These are phyloP conservation scores for Anodontia alba DNA, from an alignment of 2,888 invertebrate species.

Conservation along the genomic window DNA sequence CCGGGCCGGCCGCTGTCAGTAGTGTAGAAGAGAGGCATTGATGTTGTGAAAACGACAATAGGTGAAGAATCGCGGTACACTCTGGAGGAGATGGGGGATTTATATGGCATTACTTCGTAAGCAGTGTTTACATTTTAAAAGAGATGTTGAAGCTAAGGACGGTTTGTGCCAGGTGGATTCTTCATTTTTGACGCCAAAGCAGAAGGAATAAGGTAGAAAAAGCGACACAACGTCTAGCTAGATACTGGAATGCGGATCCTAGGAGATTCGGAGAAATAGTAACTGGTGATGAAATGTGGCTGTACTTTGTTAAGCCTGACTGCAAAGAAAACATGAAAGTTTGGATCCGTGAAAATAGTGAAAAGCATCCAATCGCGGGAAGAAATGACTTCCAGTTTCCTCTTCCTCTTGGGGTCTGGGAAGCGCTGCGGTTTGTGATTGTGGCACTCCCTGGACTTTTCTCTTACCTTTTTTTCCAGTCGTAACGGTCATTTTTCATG, in stretches of 20 bases:
- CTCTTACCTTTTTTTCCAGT: too few relatives aligned
- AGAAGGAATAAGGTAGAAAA: not conserved
- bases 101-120: not conserved
- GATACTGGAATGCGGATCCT: not conserved
- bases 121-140: not conserved
- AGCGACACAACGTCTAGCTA: slow-evolving; percentile 8
- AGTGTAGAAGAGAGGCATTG: not conserved
- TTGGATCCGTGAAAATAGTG: not conserved
- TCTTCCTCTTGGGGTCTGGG: too few relatives aligned
- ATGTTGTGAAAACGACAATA: slow-evolving; percentile 3
- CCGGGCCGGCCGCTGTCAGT: not conserved
- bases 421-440: too few relatives aligned
- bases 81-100: slow-evolving; percentile 2
- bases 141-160: not conserved
- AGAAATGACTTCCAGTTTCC: not conserved
- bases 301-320: slow-evolving; percentile 15
- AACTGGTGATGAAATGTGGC: slow-evolving; percentile 18
- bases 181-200: not conserved
- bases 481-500: not conserved
- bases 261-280: not conserved
- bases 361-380: not conserved
- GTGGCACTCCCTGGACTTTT: too few relatives aligned
- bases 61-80: slow-evolving; percentile 1
- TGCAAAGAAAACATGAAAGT: slow-evolving; percentile 22
- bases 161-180: slow-evolving; percentile 1